A percentile compares a stretch with the other conserved stretches of the same genome.
These are phyloP conservation scores for Eonycteris spelaea DNA, from an alignment of 2,113 vertebrate genomes.

Conservation along the genomic window DNA sequence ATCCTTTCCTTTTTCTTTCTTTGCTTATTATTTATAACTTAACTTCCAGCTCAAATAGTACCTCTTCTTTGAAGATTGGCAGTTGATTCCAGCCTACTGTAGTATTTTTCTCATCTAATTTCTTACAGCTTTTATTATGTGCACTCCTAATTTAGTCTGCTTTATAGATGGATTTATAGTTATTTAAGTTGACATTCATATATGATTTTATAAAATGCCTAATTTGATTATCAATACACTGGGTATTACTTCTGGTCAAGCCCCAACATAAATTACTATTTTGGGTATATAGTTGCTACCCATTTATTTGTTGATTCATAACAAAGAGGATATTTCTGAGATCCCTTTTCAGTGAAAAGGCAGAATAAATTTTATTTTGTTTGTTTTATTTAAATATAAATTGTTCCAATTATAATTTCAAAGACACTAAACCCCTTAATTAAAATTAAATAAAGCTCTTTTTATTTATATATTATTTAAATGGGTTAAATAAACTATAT, in stretches of 20 bases:
- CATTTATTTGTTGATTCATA: background rate
- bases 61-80: background rate
- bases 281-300: background rate
- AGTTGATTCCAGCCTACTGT: background rate
- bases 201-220: constrained; percentile 15
- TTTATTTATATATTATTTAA: constrained; percentile 24
- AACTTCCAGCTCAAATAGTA: background rate
- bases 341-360: background rate
- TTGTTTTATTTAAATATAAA: constrained; percentile 21
- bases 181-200: background rate
- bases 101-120: background rate
- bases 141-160: background rate
- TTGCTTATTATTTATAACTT: background rate
- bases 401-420: background rate
- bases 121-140: background rate
- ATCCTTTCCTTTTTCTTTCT: background rate
- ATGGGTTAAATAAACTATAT: background rate
- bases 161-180: background rate
- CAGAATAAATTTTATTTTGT: background rate
- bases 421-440: background rate
- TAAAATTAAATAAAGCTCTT: constrained; percentile 40
- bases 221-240: background rate
- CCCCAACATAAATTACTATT: background rate
- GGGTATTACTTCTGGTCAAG: background rate
- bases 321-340: background rate